These are phyloP conservation scores for Ips nitidus DNA, from an alignment of 1,140 invertebrate species.

Conservation along the genomic window DNA sequence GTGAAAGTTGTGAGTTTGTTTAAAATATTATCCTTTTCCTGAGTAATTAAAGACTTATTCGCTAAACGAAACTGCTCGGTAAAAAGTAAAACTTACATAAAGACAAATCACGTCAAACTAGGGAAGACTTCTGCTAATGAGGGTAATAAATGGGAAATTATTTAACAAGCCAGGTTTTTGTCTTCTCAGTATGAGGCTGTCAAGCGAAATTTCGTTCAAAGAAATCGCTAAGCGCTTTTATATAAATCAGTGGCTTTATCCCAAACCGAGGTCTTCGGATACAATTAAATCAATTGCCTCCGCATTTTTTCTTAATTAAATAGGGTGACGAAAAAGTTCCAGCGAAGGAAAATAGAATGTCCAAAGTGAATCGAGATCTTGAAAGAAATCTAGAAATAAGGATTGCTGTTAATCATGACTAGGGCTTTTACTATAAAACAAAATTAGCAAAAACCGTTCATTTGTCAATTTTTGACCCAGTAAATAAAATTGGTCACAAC, in stretches of 20 bases:
- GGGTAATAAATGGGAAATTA: too few species aligned
- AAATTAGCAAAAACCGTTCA: constrained; percentile 6
- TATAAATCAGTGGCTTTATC: constrained; percentile 24
- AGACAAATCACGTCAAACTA: too few species aligned
- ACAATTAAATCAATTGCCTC: constrained; percentile 32
- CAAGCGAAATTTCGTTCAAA: neutral
- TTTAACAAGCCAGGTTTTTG: too few species aligned
- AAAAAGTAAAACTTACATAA: neutral
- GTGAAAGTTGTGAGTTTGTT: neutral
- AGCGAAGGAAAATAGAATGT: constrained; percentile 14
- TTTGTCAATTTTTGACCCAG: constrained; percentile 6
- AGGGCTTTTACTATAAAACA: constrained; percentile 6
- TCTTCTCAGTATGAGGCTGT: too few species aligned
- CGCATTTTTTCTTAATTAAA: constrained; percentile 34
- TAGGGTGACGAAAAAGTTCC: constrained; percentile 19
- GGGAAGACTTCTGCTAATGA: too few species aligned
- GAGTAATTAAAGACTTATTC: too few species aligned
- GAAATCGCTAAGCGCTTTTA: constrained; percentile 5
- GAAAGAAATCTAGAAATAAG: constrained; percentile 33
- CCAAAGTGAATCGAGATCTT: constrained; percentile 24
- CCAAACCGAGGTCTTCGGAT: constrained; percentile 19
- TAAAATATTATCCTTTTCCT: too few species aligned
- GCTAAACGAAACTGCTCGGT: neutral
- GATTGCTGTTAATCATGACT: constrained; percentile 27
- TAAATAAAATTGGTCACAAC: constrained; percentile 4